Evolutionary conservation across 1,140 invertebrate species (phyloP), one percentile per base, ranked within the genome.

Genomic region (Drosophila ambigua): DNA sequence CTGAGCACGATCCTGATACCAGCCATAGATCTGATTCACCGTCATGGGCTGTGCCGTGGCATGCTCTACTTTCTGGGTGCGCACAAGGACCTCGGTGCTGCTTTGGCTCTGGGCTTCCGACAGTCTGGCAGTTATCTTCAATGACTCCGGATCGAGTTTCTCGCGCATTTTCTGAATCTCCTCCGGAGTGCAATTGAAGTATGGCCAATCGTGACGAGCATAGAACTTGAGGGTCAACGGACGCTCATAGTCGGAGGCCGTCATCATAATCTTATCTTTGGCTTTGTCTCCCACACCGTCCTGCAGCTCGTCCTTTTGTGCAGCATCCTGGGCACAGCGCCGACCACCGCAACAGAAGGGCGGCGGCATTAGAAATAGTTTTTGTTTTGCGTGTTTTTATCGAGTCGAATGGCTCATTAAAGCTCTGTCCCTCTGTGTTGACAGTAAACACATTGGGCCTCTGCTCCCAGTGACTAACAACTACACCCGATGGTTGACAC

Each of bases 291-390:
- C 54, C 16, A 51, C 6, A n/a, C 13, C 5, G 24, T 35, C 2
- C 15, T 13, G 15, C n/a, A 24, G 1, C 45, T 8, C 26, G 2
- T 51, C 9, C 7, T 7, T 35, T 3, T 31, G 46, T 52, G 43
- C 11, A 8, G 6, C 7, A 24, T 87, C 74, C 7, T 65, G 50
- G n/a, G 71, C 83, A 48, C 76, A 67, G 6, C 61, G 66, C 5
- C 79, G 68, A 9, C 76, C 79, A 3, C 83, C 83, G 50, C 84
- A 88, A 16, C 83, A 88, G 52, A 66, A 84, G 5, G 82, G 77
- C 6, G 81, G 78, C 81, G 81, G 78, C 81, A 84, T 84, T 8
- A 1, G 26, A 23, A 8, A 41, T 28, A 0, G 7, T 58, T 48
- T 53, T 49, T 28, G 26, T 45, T 24, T 63, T 53, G 43, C 11